Base-by-base conservation (phyloP, 2,888 invertebrate genomes). In the Nymphalis polychloros region DNA sequence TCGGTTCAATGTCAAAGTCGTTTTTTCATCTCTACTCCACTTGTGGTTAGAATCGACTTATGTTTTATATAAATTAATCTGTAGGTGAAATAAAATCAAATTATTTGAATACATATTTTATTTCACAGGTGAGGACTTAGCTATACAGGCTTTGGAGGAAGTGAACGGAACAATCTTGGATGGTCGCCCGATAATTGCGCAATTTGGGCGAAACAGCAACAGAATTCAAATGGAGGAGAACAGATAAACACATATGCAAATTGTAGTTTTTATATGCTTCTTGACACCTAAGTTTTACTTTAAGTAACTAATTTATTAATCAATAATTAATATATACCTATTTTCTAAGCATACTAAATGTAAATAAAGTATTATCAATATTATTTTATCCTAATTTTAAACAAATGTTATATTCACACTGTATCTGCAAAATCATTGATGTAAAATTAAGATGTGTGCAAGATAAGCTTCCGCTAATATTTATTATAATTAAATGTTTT, bases 161-260 rank as follows among this genome's bases (percentile, higher is more conserved):
- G 80, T 92, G 1, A 93, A 94, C 76, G 94, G 94, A 5, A 92
- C 89, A 0, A 87, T 93, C 50, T 73, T 94, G 53, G 84, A 88
- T 57, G 93, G 93, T 4, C 89, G 88, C 68, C 94, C 94, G 0
- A 81, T 94, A 41, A 87, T 94, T 1, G 89, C 86, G 0, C 83
- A 87, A 70, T 92, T 92, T 57, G 90, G 89, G 2, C 81, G 87
- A 31, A 84, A 83, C 75, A 85, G 81, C 61, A 77, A 76, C 57
- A 69, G 78, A 47, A 76, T 78, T 61, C 76, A 78, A 27, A 72
- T 74, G 10, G 78, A 79, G 17, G 76, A 76, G n/a, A 76, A 79
- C 69, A 79, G 78, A 79, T 80, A 78, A 76, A 72, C 49, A 60
- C 65, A 71, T 53, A 52, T 67, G 62, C 53, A 66, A 23, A 8